These are phyloP conservation scores for Drosophila atripex DNA, from an alignment of 2,888 invertebrate genomes.

Conservation along the genomic window DNA sequence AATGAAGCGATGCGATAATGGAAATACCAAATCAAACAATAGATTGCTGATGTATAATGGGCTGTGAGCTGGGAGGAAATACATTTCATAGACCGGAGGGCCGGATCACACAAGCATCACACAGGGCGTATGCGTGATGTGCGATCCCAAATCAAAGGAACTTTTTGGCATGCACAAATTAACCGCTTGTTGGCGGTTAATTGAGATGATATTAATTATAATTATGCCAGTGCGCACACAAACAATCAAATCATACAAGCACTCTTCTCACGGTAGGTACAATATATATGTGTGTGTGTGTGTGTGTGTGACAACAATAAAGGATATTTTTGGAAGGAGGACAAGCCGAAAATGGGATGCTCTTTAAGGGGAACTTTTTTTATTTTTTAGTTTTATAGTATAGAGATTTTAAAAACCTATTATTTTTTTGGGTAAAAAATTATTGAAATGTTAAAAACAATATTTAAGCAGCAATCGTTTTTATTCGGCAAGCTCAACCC, in stretches of 20 bases:
- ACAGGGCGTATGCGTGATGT: slow-evolving; percentile 50
- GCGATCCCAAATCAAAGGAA: slow-evolving; percentile 46
- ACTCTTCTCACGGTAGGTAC: slow-evolving; percentile 1
- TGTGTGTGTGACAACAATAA: neutral
- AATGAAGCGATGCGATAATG: slow-evolving; percentile 9
- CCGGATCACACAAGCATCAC: neutral
- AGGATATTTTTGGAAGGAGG: neutral
- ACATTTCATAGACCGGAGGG: neutral
- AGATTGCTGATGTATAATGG: neutral
- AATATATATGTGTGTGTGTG: too few relatives aligned
- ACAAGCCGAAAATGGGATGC: neutral
- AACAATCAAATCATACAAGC: slow-evolving; percentile 9
- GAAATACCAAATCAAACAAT: slow-evolving; percentile 8
- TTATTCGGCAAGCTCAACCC: neutral
- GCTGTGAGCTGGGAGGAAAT: slow-evolving; percentile 22
- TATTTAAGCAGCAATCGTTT: neutral
- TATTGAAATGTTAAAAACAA: too few relatives aligned
- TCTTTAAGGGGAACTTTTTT: neutral
- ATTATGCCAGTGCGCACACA: slow-evolving; percentile 45
- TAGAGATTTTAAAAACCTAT: too few relatives aligned
- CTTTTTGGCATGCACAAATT: slow-evolving; percentile 60
- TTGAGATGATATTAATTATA: slow-evolving; percentile 78
- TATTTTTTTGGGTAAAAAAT: too few relatives aligned
- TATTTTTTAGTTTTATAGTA: too few relatives aligned
- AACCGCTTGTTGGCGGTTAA: slow-evolving; percentile 79